A percentile compares a stretch with the other conserved stretches of the same genome.
Evolutionary conservation across 2,113 vertebrate genomes (phyloP).

Genomic region (Meriones unguiculatus): DNA sequence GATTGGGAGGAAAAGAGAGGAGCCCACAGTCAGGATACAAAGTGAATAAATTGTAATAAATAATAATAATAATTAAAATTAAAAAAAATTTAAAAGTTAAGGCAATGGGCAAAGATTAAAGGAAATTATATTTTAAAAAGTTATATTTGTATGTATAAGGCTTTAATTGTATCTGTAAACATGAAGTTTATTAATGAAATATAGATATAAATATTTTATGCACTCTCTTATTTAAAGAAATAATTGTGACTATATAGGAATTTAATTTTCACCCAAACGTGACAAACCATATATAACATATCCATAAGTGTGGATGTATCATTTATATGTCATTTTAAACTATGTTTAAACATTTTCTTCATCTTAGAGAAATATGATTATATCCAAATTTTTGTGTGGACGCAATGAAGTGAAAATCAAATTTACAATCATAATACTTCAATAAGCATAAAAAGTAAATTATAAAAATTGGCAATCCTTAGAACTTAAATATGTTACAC

Average conservation of each 20-base stretch:
- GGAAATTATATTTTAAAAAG: not conserved
- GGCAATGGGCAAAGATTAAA: not conserved
- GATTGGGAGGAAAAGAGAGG: too few relatives aligned
- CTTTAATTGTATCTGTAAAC: not conserved
- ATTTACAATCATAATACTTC: not conserved
- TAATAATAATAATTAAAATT: too few relatives aligned
- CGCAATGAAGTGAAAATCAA: not conserved
- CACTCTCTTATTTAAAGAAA: not conserved
- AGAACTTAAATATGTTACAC: not conserved
- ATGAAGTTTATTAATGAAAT: not conserved
- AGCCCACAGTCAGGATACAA: too few relatives aligned
- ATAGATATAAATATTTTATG: not conserved
- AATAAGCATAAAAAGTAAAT: not conserved
- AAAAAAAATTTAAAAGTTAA: too few relatives aligned
- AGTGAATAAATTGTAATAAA: too few relatives aligned
- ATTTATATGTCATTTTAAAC: not conserved
- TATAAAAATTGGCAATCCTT: not conserved
- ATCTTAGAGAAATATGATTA: not conserved
- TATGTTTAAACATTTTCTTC: not conserved
- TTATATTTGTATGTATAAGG: not conserved
- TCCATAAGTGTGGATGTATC: not conserved
- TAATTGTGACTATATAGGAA: not conserved
- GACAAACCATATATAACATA: not conserved
- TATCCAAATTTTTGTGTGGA: not conserved
- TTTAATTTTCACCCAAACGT: not conserved